Evolutionary conservation across 2,888 invertebrate species (phyloP).

Genomic region (Volucella inanis): DNA sequence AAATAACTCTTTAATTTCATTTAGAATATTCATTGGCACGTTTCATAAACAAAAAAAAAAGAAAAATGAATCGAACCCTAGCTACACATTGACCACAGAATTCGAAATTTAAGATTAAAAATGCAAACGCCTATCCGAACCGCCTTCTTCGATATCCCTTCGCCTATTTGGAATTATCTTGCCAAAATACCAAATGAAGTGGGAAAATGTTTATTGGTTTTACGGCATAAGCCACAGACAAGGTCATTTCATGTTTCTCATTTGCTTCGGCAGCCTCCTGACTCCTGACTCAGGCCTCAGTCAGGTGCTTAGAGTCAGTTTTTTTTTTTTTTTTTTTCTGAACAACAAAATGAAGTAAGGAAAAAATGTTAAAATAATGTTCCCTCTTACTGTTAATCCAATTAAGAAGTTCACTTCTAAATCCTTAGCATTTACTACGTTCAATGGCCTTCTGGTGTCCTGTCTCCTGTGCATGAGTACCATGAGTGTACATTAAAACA

Average conservation of each 20-base stretch:
- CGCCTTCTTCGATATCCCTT: conserved; percentile 48
- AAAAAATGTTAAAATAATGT: conserved; percentile 58
- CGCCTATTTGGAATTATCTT: conserved; percentile 36
- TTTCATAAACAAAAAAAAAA: background rate
- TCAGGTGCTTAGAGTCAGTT: background rate
- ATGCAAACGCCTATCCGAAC: conserved; percentile 65
- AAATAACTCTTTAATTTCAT: no score
- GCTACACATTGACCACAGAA: conserved; percentile 58
- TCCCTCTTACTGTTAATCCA: conserved; percentile 71
- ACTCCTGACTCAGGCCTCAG: background rate
- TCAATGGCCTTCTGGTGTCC: conserved; percentile 39
- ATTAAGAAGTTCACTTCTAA: conserved; percentile 71
- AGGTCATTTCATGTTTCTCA: conserved; percentile 56
- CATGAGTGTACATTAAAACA: conserved; percentile 41
- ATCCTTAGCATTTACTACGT: conserved; percentile 57
- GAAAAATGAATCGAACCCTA: background rate
- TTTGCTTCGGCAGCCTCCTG: background rate
- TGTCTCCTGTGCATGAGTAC: background rate
- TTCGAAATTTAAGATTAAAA: conserved; percentile 65
- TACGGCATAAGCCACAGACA: conserved; percentile 71
- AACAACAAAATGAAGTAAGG: conserved; percentile 41
- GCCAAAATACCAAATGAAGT: conserved; percentile 68
- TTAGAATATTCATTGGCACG: background rate
- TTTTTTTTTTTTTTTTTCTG: background rate
- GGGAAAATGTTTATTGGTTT: conserved; percentile 74